Evolutionary conservation across 2,888 invertebrate genomes (phyloP), one percentile per base, ranked within the genome.

Genomic region (Tinea semifulvella): DNA sequence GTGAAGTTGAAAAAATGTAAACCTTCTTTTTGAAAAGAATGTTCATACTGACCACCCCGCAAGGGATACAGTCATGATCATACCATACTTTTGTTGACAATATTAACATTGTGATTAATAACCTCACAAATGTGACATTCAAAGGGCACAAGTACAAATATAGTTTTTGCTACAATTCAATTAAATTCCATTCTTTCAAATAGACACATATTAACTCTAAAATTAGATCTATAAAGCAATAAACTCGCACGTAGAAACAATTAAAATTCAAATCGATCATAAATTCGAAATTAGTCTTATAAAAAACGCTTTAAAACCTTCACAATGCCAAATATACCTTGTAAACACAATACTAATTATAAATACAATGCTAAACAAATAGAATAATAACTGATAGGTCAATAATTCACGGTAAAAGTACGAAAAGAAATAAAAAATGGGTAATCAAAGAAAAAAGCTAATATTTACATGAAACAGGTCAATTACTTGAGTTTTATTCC

Each of bases 71-170:
- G n/a, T n/a, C n/a, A n/a, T n/a, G n/a, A n/a, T n/a, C n/a, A n/a
- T n/a, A n/a, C n/a, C n/a, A n/a, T n/a, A n/a, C n/a, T n/a, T n/a
- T 4, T 13, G 13, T 31, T 14, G 27, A 27, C 27, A 27, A 27
- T 14, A 14, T 31, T 31, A 31, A n/a, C 31, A 31, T 31, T 31
- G 27, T n/a, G 3, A 7, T 14, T 6, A 31, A 11, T 31, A 31
- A 31, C 31, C 31, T 31, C 31, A 14, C 2, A 31, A 31, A 31
- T 31, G 31, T 31, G 13, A 31, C 22, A 31, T 14, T 3, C 13
- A 7, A 31, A 31, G 31, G 31, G 31, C 31, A 31, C 31, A 31
- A 31, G 31, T 31, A 31, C 31, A 31, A 31, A 31, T 31, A 31
- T 13, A n/a, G n/a, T n/a, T n/a, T n/a, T n/a, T n/a, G n/a, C n/a